Conservation (phyloP, 1,140 invertebrate genomes). For the Lucilia cuprina region DNA sequence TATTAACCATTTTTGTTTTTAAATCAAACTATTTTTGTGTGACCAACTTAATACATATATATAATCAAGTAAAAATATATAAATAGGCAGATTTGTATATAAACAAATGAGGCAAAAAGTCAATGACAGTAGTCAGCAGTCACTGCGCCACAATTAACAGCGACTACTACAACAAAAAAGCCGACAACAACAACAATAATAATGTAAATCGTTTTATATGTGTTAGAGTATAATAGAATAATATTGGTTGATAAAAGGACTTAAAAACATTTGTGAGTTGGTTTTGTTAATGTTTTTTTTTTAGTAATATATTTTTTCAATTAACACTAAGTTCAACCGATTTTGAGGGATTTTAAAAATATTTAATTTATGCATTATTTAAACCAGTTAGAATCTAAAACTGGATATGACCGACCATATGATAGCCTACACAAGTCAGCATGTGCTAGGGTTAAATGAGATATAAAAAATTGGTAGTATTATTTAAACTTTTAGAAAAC, state of each 20-base stretch:
- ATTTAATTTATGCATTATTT: too few species aligned
- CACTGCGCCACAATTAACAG: conserved; percentile 2
- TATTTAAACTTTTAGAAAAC: too few species aligned
- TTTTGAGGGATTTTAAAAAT: neutral
- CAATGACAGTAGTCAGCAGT: conserved; percentile 4
- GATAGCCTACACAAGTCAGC: too few species aligned
- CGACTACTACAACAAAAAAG: neutral
- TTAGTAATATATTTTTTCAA: neutral
- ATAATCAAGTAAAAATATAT: neutral
- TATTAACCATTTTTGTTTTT: too few species aligned
- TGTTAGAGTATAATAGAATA: neutral
- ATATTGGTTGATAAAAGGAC: neutral
- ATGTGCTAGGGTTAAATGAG: too few species aligned
- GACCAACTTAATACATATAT: neutral
- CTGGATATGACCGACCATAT: too few species aligned
- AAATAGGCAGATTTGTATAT: neutral
- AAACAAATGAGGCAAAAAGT: neutral
- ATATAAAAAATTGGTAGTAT: too few species aligned
- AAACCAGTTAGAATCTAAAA: too few species aligned
- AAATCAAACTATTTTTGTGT: too few species aligned
- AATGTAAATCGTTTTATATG: neutral
- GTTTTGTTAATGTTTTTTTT: too few species aligned
- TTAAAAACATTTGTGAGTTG: neutral
- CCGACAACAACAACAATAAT: neutral
- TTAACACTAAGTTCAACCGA: neutral